Evolutionary conservation across 2,888 invertebrate genomes (phyloP), one percentile per base, ranked within the genome.

Genomic region (Hylaea fasciaria): DNA sequence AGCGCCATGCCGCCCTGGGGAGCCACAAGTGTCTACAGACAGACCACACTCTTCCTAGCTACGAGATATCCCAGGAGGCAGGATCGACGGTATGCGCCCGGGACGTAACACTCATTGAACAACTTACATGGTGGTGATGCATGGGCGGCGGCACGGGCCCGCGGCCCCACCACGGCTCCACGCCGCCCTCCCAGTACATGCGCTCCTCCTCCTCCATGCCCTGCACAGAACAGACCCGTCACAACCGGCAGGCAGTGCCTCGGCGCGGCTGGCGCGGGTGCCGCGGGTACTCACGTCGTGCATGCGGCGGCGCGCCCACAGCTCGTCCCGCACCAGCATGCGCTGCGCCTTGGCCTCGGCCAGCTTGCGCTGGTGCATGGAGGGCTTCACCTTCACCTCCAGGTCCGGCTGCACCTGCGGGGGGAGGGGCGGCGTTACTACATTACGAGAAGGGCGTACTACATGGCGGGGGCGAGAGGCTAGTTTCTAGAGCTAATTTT

Each of bases 301-400:
- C 88, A 94, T 93, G 64, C 95, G 94, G 53, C 95, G 93, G 0
- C 95, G 91, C 63, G 94, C 94, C 94, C 94, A 95, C 75, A 94
- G 92, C 80, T 95, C 94, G 78, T 94, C 94, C 60, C 95, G 93
- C 82, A 95, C 93, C 68, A 95, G 91, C 91, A 95, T 94, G 79
- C 98, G 94, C 73, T 98, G 95, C 72, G 97, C 94, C 82, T 97
- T 96, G 70, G 98, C 97, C 72, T 92, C 97, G 46, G 97, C 95
- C 73, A 97, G 93, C 80, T 97, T 97, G 48, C 97, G 94, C 78
- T 91, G 67, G 80, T 98, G 95, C 71, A 98, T 94, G 45, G 97
- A 98, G 12, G 98, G 98, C 88, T 99, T 99, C 74, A 98, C 97
- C 84, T 99, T 98, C 45, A 99, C 99, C 52, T 98, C 96, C 72